These are phyloP conservation scores for Chloroclystis v-ata DNA, from an alignment of 2,888 invertebrate species.

Conservation along the genomic window DNA sequence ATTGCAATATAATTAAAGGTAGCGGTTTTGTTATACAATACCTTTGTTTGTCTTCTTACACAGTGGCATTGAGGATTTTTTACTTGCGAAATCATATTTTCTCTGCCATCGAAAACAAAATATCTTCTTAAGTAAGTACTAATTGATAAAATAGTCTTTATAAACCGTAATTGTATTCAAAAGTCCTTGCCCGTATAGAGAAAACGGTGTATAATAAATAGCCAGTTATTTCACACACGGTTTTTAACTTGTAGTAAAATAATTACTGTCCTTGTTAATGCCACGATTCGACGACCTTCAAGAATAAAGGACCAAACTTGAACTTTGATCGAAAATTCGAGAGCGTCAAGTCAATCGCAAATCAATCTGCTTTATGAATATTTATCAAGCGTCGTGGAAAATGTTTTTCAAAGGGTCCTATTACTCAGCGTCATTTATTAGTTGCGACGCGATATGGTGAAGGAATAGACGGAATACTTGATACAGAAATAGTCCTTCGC, in stretches of 20 bases:
- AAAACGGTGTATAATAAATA: too few species aligned
- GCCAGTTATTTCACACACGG: too few species aligned
- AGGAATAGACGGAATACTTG: slow-evolving; percentile 34
- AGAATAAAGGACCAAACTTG: slow-evolving; percentile 23
- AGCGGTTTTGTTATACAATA: too few species aligned
- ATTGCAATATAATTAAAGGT: neutral
- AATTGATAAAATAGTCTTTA: too few species aligned
- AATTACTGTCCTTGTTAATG: slow-evolving; percentile 6
- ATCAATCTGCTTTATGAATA: slow-evolving; percentile 36
- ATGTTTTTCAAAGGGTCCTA: slow-evolving; percentile 19
- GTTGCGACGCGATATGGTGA: slow-evolving; percentile 16
- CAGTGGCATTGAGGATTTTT: too few species aligned
- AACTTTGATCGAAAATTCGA: slow-evolving; percentile 28
- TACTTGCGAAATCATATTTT: too few species aligned
- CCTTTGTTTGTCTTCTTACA: too few species aligned
- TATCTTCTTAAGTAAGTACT: too few species aligned
- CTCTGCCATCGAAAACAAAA: too few species aligned
- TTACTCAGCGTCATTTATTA: slow-evolving; percentile 15
- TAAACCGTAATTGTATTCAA: too few species aligned
- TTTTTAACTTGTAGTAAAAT: slow-evolving; percentile 5
- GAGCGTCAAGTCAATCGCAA: slow-evolving; percentile 28
- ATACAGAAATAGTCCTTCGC: slow-evolving; percentile 52
- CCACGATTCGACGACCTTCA: slow-evolving; percentile 9
- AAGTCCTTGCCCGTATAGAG: too few species aligned
- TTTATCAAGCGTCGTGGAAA: slow-evolving; percentile 23